Conservation (phyloP, 2,888 invertebrate species). For the Lymantria monacha region DNA sequence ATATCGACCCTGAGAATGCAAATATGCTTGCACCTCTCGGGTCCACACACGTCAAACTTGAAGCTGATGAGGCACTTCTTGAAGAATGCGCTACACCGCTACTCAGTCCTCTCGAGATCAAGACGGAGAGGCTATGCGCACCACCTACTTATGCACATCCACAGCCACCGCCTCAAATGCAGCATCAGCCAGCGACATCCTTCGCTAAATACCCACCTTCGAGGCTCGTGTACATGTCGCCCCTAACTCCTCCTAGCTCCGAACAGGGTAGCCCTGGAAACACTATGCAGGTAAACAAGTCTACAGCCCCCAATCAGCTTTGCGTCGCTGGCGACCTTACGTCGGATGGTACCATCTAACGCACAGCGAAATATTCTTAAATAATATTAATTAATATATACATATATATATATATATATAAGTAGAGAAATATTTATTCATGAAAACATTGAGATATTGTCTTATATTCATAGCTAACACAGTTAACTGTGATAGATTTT, state of each 20-base stretch:
- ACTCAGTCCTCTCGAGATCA: constrained; percentile 90
- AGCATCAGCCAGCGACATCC: constrained; percentile 56
- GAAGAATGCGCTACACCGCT: constrained; percentile 86
- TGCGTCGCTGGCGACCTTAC: constrained; percentile 54
- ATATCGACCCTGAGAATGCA: constrained; percentile 94
- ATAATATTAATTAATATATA: too few species aligned
- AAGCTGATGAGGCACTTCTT: constrained; percentile 84
- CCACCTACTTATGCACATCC: constrained; percentile 77
- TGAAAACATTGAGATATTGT: not conserved
- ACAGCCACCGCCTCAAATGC: constrained; percentile 58
- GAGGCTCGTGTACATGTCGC: constrained; percentile 88
- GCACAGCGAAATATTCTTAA: constrained; percentile 54
- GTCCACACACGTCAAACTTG: constrained; percentile 89
- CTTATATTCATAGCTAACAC: not conserved
- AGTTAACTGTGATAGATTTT: constrained; percentile 1
- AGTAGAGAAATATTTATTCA: constrained; percentile 29
- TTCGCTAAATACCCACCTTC: constrained; percentile 73
- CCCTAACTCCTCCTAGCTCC: constrained; percentile 93
- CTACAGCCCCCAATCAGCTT: constrained; percentile 29
- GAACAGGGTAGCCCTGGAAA: constrained; percentile 93
- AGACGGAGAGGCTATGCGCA: constrained; percentile 86
- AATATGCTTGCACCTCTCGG: constrained; percentile 89
- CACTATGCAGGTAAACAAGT: constrained; percentile 78
- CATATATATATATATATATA: constrained; percentile 18
- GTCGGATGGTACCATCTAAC: constrained; percentile 66